These are phyloP conservation scores for Koerneria pararmatus DNA, from an alignment of 2,888 invertebrate species.

Conservation along the genomic window DNA sequence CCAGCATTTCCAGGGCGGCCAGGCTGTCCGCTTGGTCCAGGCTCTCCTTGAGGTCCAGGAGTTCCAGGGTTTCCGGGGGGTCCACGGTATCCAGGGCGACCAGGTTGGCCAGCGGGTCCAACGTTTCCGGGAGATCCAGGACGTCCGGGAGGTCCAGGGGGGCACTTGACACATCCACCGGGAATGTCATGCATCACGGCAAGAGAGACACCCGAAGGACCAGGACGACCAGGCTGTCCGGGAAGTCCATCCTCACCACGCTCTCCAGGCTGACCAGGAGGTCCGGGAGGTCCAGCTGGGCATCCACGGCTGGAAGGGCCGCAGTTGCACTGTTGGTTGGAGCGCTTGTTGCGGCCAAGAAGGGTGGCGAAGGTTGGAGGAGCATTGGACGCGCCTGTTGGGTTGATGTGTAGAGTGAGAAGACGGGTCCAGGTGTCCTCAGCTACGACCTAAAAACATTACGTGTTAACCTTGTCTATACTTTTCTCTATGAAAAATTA, in stretches of 20 bases:
- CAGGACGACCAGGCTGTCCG: slow-evolving; percentile 38
- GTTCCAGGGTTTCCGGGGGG: slow-evolving; percentile 41
- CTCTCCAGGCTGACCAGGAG: slow-evolving; percentile 20
- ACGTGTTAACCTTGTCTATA: no score
- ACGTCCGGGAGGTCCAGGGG: slow-evolving; percentile 35
- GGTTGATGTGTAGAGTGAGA: slow-evolving; percentile 21
- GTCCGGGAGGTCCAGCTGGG: slow-evolving; percentile 22
- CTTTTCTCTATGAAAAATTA: not conserved
- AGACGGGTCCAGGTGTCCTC: slow-evolving; percentile 24
- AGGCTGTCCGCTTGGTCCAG: slow-evolving; percentile 37
- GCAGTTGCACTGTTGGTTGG: slow-evolving; percentile 28
- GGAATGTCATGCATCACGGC: slow-evolving; percentile 33
- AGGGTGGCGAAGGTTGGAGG: slow-evolving; percentile 23
- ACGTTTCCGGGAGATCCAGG: slow-evolving; percentile 38
- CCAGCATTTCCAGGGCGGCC: slow-evolving; percentile 42
- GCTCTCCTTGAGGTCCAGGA: slow-evolving; percentile 40
- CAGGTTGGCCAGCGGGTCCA: slow-evolving; percentile 40
- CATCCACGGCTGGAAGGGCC: slow-evolving; percentile 21
- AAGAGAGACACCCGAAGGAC: slow-evolving; percentile 35
- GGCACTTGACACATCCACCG: slow-evolving; percentile 38
- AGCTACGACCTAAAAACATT: slow-evolving; percentile 25
- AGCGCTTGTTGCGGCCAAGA: slow-evolving; percentile 21
- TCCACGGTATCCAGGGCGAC: slow-evolving; percentile 38
- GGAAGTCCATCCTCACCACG: slow-evolving; percentile 31
- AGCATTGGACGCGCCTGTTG: slow-evolving; percentile 20